These are phyloP conservation scores for Chromobotia macracanthus DNA, from an alignment of 2,797 vertebrate species.

Conservation along the genomic window DNA sequence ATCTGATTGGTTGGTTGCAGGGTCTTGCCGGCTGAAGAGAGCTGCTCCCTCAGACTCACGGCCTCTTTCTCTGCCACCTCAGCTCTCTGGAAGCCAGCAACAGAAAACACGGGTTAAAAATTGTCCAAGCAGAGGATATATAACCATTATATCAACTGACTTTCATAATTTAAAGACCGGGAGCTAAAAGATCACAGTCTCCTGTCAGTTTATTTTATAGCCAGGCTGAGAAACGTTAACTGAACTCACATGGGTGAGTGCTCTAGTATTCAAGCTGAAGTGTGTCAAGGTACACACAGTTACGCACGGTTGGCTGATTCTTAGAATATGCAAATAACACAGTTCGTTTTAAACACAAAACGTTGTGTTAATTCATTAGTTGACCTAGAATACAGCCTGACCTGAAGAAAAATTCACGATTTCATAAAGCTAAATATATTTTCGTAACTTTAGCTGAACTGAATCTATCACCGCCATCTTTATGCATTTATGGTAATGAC, in stretches of 20 bases:
- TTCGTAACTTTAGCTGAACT: slow-evolving; percentile 58
- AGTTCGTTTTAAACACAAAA: slow-evolving; percentile 34
- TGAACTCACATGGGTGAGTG: slow-evolving; percentile 30
- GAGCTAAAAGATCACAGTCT: slow-evolving; percentile 37
- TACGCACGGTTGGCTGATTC: neutral
- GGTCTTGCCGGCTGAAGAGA: slow-evolving; percentile 84
- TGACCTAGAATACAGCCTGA: slow-evolving; percentile 29
- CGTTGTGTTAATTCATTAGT: slow-evolving; percentile 27
- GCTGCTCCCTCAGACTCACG: slow-evolving; percentile 85
- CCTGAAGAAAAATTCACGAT: slow-evolving; percentile 21
- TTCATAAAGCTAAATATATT: slow-evolving; percentile 34
- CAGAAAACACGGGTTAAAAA: slow-evolving; percentile 9
- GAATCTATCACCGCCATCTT: slow-evolving; percentile 52
- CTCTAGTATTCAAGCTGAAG: slow-evolving; percentile 19
- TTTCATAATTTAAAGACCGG: slow-evolving; percentile 11
- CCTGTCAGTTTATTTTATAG: slow-evolving; percentile 25
- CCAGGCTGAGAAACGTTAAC: slow-evolving; percentile 20
- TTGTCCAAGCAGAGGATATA: neutral
- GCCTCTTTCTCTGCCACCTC: slow-evolving; percentile 87
- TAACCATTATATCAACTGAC: slow-evolving; percentile 12
- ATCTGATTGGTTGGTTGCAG: slow-evolving; percentile 83
- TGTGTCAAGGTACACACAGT: slow-evolving; percentile 26
- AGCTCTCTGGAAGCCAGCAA: slow-evolving; percentile 78
- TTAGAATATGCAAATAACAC: neutral
- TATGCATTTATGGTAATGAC: slow-evolving; percentile 64